A percentile compares a stretch with the other conserved stretches of the same genome.
Evolutionary conservation across 2,797 vertebrate genomes (phyloP).

Genomic region (Cercopithecus neglectus): DNA sequence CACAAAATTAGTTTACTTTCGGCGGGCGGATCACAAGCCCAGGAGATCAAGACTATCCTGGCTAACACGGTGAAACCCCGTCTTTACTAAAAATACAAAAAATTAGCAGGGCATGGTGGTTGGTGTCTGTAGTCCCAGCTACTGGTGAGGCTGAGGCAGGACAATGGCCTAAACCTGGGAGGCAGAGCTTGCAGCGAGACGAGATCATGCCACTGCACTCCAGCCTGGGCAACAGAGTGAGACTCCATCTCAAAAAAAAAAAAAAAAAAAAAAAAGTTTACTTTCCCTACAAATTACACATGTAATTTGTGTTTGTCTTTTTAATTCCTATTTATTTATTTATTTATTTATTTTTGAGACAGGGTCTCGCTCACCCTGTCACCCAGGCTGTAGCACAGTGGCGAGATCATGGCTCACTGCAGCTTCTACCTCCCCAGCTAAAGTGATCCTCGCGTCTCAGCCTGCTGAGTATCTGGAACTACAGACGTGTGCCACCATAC

Average conservation of each 20-base stretch:
- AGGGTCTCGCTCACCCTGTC: background rate
- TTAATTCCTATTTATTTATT: background rate
- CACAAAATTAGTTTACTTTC: background rate
- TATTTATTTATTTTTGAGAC: background rate
- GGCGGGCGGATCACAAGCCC: rapidly evolving
- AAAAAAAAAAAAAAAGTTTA: background rate
- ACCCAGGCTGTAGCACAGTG: background rate
- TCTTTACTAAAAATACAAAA: no score
- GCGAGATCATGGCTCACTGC: background rate
- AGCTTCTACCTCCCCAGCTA: background rate
- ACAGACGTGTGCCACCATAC: background rate
- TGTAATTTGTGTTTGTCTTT: background rate
- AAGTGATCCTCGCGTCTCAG: background rate
- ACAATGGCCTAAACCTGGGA: no score
- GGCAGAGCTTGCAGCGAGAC: no score
- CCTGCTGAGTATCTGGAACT: background rate
- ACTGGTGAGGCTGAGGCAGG: no score
- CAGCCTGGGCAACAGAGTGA: no score
- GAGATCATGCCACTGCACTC: no score
- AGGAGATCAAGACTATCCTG: no score
- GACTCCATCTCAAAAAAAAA: no score
- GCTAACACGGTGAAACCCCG: no score
- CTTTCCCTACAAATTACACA: background rate
- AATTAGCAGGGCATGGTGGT: no score
- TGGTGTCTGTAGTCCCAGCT: no score